Base-by-base conservation (phyloP, 1,140 invertebrate genomes). In the Aphaenogaster ashmeadi region DNA sequence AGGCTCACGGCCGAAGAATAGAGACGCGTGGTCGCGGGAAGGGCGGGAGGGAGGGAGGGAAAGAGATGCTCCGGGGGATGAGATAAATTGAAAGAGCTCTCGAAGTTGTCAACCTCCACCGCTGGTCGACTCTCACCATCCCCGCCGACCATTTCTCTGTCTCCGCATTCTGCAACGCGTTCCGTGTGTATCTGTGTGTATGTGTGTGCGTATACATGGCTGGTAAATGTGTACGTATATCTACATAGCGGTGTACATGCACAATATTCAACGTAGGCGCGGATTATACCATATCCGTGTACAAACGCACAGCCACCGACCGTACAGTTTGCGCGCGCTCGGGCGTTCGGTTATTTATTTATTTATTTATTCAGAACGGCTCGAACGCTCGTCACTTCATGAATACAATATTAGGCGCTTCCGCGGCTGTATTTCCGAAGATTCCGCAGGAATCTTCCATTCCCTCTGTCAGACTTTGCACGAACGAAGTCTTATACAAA, bases 31-130 rank as follows among this genome's bases (percentile, higher is more conserved):
- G 83, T 77, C 41, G 86, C 74, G 74, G 74, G 69, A 62, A 74
- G 69, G 66, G 79, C 27, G 27, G 71, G 67, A 60, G 56, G 77
- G 54, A 64, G 75, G 67, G 69, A 60, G 52, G 71, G 60, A 83
- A 78, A 78, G 83, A 91, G 89, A 92, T 91, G 91, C 91, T 93
- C 91, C 67, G 89, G 90, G 90, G 92, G 91, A 94, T 91, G 91
- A 94, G 92, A 93, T 95, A 95, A 95, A 95, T 95, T 94, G 94
- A 95, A 94, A 94, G 93, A 93, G 91, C 93, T 94, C 93, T 94
- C 92, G 89, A 94, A 95, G 91, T 95, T 94, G 94, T 95, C 94
- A 94, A 94, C 90, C 93, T 93, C 92, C 91, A 86, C 90, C 86
- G 80, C 78, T 88, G 87, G 86, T 89, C 90, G 84, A 81, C 77